Conservation (phyloP, 2,888 invertebrate species). For the Chymomyza amoena region DNA sequence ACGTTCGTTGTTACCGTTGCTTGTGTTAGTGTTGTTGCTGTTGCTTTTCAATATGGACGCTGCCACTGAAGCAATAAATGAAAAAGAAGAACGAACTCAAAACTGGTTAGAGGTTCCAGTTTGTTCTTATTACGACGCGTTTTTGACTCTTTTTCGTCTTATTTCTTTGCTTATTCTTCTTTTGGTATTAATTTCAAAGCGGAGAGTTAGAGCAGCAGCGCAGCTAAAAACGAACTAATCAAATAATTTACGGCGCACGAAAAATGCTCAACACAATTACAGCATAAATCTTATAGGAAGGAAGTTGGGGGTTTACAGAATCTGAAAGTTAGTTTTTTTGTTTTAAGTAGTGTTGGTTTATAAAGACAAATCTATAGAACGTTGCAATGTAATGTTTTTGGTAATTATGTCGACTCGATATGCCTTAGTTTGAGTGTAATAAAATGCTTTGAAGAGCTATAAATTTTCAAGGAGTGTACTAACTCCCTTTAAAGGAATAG, state of each 20-base stretch:
- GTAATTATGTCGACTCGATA: background rate
- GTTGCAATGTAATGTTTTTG: background rate
- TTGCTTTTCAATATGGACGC: conserved; percentile 44
- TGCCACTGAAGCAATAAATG: conserved; percentile 17
- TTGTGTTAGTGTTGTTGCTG: conserved; percentile 12
- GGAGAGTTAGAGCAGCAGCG: background rate
- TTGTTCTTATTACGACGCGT: conserved; percentile 41
- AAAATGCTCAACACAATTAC: background rate
- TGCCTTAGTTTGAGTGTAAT: background rate
- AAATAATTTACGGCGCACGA: conserved; percentile 46
- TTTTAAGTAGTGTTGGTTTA: background rate
- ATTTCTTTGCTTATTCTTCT: conserved; percentile 3
- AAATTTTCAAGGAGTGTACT: no score
- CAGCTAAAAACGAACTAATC: conserved; percentile 36
- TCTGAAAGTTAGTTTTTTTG: background rate
- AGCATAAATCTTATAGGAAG: background rate
- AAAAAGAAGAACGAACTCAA: conserved; percentile 13
- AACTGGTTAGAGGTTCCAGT: conserved; percentile 39
- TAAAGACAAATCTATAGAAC: background rate
- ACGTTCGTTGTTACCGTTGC: conserved; percentile 8
- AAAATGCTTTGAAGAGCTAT: background rate
- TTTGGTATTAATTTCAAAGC: background rate
- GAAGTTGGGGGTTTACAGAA: background rate
- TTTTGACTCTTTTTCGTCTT: conserved; percentile 26
- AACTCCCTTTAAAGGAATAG: no score